A percentile compares a stretch with the other conserved stretches of the same genome.
phyloP scores from a whole-genome alignment of 2,888 invertebrate genomes.

The Clivina fossor region DNA sequence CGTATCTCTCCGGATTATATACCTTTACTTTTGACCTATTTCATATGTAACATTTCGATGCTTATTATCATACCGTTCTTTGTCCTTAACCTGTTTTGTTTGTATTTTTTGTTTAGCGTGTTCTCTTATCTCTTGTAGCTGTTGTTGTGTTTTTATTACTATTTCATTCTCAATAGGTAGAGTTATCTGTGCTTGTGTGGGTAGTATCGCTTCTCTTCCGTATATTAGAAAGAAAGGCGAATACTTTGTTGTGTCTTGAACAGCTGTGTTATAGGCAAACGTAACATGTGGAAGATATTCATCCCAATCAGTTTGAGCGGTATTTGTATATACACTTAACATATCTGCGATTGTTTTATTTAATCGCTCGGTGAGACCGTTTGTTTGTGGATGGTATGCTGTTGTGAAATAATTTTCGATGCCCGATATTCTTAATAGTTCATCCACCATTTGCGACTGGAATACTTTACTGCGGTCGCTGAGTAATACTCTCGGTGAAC shows the following conservation, averaged over 20 bases:
- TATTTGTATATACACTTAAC: conserved; percentile 11
- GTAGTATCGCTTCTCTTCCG: conserved; percentile 37
- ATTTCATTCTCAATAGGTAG: not conserved
- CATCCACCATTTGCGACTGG: conserved; percentile 37
- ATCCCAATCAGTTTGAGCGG: conserved; percentile 12
- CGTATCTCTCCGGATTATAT: conserved; percentile 39
- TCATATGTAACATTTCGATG: conserved; percentile 38
- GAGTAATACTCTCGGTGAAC: conserved; percentile 3
- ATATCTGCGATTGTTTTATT: too few relatives aligned
- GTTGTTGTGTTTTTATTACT: conserved; percentile 5
- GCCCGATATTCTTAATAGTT: conserved; percentile 40
- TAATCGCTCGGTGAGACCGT: conserved; percentile 40
- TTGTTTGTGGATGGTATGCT: conserved; percentile 20
- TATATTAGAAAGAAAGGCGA: conserved; percentile 39
- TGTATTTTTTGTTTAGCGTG: conserved; percentile 36
- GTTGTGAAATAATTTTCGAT: conserved; percentile 20
- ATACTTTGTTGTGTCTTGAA: conserved; percentile 39
- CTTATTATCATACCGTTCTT: conserved; percentile 39
- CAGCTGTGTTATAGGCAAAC: conserved; percentile 40
- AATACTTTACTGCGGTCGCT: conserved; percentile 34
- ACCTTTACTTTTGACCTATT: conserved; percentile 40
- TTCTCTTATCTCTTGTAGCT: conserved; percentile 20
- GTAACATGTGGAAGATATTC: conserved; percentile 38
- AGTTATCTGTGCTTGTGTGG: conserved; percentile 37
- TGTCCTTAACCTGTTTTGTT: conserved; percentile 36